Conservation (phyloP, 2,888 invertebrate species). For the Chironomus tentans region DNA sequence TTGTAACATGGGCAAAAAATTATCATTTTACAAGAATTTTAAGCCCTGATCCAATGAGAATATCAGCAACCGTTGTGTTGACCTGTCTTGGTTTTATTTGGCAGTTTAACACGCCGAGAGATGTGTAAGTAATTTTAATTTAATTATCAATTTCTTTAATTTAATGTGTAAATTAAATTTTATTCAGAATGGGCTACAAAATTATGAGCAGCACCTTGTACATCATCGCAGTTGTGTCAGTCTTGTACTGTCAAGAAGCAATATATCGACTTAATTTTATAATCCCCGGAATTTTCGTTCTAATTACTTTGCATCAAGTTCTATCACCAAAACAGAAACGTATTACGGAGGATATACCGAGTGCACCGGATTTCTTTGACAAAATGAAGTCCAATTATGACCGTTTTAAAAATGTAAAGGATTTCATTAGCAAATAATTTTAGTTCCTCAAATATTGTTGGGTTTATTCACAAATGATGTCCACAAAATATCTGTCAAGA, state of each 20-base stretch:
- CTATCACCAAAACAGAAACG: constrained; percentile 37
- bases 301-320: constrained; percentile 51
- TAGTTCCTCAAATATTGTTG: not conserved
- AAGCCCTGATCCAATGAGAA: constrained; percentile 53
- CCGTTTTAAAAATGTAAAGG: constrained; percentile 2
- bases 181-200: constrained; percentile 30
- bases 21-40: constrained; percentile 46
- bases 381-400: constrained; percentile 15
- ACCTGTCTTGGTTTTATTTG: constrained; percentile 53
- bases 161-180: not conserved
- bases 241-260: constrained; percentile 52
- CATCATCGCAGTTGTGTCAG: constrained; percentile 45
- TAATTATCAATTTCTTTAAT: constrained; percentile 6
- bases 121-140: constrained; percentile 48
- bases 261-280: constrained; percentile 52
- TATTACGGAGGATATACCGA: not conserved
- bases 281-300: constrained; percentile 46
- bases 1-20: constrained; percentile 72
- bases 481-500: no score
- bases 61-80: constrained; percentile 50
- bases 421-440: constrained; percentile 6
- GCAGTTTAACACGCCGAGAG: constrained; percentile 57
- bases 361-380: not conserved
- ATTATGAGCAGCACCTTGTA: constrained; percentile 42
- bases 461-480: no score